Base-by-base conservation (phyloP, 2,888 invertebrate genomes). In the Morpho helenor region DNA sequence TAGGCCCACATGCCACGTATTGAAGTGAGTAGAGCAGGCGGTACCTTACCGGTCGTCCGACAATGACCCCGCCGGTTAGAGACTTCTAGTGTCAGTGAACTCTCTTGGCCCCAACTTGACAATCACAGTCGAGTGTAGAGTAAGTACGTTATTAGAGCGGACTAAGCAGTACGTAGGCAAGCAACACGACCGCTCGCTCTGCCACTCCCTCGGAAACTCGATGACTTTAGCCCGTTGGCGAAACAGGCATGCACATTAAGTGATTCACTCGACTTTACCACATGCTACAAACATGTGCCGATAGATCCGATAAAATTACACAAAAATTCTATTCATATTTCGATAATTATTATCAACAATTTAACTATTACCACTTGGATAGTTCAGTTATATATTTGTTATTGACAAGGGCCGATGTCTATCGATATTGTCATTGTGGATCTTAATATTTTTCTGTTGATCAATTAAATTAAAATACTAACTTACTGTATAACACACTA, bases 41-140 rank as follows among this genome's bases (percentile, higher is more conserved):
- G 61, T 71, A 71, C 72, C 76, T 79, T 73, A 73, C 73, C 73
- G 68, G 67, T 68, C 49, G 65, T 66, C 68, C 69, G 77, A 72
- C 76, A 79, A 78, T 81, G 80, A 80, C 76, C 79, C 71, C 70
- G 70, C 66, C 68, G 67, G 62, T 66, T 70, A 68, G 71, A 73
- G 72, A 68, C 66, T 66, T 60, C 65, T 49, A 68, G 72, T 75
- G 77, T 70, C 76, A 76, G 74, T 82, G 84, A 85, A 77, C 82
- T 75, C 75, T 73, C 72, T 73, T 75, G 80, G 78, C 77, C 79
- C 71, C 75, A 65, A 68, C 68, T 73, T 70, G 64, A 67, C 69
- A 72, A 67, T 70, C 73, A 65, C 67, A 64, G 61, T 64, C 62
- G 57, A 67, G 67, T 70, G 69, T 65, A 65, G 66, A 70, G 67